Evolutionary conservation across 2,797 vertebrate genomes (phyloP), one percentile per base, ranked within the genome.

Genomic region (Kryptolebias ocellatus): DNA sequence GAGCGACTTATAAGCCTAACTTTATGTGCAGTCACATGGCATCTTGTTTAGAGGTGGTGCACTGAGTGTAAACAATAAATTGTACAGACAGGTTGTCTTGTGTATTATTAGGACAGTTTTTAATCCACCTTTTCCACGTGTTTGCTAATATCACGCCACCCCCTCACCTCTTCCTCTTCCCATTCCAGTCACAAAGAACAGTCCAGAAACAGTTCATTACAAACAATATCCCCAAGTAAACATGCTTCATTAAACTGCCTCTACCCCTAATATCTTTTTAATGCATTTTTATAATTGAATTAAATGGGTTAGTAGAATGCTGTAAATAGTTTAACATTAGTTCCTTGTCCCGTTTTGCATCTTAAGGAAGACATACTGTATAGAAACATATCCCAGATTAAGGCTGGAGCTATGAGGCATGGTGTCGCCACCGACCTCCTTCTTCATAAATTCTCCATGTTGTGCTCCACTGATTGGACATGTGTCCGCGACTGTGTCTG

Each of bases 261-360:
- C 92, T 89, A 80, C 67, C 83, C 84, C 86, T 95, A 94, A 94
- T 95, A 94, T 94, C 92, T 94, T 94, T 94, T 95, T 94, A 94
- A 95, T 95, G 94, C 89, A 93, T 94, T 94, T 93, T 93, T 93
- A 90, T 93, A 94, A 95, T 94, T 94, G 89, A 95, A 95, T 94
- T 92, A 94, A 93, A 94, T 94, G 92, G 90, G 90, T 92, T 93
- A 90, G 88, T 86, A 83, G 73, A 89, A 90, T 90, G 86, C 90
- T 89, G 87, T 90, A 91, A 93, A 92, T 90, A 92, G 91, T 90
- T 89, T 74, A 73, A 90, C 89, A 65, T 83, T 80, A 42, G 31
- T 67, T 62, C 59, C 72, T 64, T 56, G 12, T 3, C n/a, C 11
- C 28, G 67, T 83, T 83, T 79, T 34, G 0, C 20, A 18, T 78